Evolutionary conservation across 2,113 vertebrate genomes (phyloP).

Genomic region (Cathartes aura): DNA sequence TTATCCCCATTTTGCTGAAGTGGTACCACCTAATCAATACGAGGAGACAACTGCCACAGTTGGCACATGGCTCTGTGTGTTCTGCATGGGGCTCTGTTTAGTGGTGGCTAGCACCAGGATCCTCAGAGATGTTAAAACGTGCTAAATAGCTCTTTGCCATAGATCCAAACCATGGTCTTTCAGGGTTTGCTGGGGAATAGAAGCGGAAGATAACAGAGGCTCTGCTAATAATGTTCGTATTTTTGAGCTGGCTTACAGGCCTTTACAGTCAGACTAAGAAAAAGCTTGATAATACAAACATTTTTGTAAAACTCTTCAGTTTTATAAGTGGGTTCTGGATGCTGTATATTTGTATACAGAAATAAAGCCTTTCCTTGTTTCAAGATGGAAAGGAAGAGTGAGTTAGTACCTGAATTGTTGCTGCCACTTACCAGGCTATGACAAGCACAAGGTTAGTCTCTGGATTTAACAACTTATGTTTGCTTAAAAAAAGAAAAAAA

Average conservation of each 20-base stretch:
- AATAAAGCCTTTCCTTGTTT: neutral
- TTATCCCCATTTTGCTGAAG: neutral
- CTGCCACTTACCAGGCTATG: neutral
- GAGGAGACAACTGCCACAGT: too few species aligned
- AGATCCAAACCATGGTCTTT: fast-evolving
- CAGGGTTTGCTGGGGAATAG: too few species aligned
- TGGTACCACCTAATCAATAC: fast-evolving
- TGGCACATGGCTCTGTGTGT: neutral
- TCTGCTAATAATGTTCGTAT: neutral
- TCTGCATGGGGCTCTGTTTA: neutral
- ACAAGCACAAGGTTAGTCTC: neutral
- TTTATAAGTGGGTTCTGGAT: neutral
- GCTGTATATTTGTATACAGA: neutral
- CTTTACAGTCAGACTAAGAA: too few species aligned
- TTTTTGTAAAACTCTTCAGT: neutral
- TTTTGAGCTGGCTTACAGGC: neutral
- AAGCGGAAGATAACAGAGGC: neutral
- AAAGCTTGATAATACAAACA: neutral
- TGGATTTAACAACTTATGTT: neutral
- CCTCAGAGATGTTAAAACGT: fast-evolving
- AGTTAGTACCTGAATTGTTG: neutral
- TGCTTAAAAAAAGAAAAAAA: neutral
- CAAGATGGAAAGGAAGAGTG: neutral
- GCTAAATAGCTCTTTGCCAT: fast-evolving
- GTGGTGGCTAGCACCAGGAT: too few species aligned